These are phyloP conservation scores for Neotragus moschatus DNA, from an alignment of 2,113 vertebrate genomes.

Conservation along the genomic window DNA sequence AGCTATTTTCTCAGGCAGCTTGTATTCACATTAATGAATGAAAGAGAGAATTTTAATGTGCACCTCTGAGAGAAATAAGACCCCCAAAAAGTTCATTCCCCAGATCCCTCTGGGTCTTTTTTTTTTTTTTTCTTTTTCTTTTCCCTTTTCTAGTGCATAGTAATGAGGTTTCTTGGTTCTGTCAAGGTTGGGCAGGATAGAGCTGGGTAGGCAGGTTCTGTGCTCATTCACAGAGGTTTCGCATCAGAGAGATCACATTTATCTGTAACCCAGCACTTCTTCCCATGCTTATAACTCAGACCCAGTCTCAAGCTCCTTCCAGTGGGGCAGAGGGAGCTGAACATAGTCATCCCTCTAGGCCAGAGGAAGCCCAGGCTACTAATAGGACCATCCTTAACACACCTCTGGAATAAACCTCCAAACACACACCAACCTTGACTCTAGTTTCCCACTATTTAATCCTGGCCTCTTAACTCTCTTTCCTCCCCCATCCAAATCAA, in stretches of 20 bases:
- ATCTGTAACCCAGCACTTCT: neutral
- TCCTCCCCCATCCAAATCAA: neutral
- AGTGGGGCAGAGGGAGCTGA: neutral
- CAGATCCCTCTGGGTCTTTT: slow-evolving; percentile 36
- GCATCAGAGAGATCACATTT: neutral
- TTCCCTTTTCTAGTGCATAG: slow-evolving; percentile 51
- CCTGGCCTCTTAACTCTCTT: slow-evolving; percentile 58
- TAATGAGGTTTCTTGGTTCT: slow-evolving; percentile 50
- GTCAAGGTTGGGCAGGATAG: neutral
- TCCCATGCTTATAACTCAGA: neutral
- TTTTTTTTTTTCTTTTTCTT: neutral
- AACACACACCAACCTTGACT: slow-evolving; percentile 42
- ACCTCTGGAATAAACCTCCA: slow-evolving; percentile 37
- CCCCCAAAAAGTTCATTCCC: slow-evolving; percentile 60
- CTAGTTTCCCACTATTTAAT: slow-evolving; percentile 51
- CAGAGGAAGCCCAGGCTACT: neutral
- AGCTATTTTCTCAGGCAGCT: slow-evolving; percentile 68
- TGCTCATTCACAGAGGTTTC: neutral
- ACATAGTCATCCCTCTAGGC: neutral
- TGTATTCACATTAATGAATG: slow-evolving; percentile 51
- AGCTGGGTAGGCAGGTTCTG: neutral
- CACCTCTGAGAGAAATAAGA: slow-evolving; percentile 62
- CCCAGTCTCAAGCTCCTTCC: neutral
- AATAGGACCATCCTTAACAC: slow-evolving; percentile 20
- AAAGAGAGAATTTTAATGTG: slow-evolving; percentile 66